Evolutionary conservation across 2,113 vertebrate genomes (phyloP).

Genomic region (Platysternon megacephalum): DNA sequence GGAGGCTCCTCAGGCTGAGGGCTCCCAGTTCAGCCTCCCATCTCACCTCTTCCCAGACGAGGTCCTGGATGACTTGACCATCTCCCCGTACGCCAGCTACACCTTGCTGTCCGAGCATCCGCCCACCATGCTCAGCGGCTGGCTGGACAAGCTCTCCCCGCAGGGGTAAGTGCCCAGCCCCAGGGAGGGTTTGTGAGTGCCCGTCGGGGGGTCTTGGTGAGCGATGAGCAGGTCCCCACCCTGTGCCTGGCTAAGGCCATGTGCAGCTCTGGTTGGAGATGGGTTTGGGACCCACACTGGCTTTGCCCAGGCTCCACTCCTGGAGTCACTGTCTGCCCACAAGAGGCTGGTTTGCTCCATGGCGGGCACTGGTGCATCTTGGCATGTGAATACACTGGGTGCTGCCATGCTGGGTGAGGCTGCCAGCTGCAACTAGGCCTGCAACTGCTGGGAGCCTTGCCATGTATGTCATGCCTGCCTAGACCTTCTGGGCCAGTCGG

Average conservation of each 20-base stretch:
- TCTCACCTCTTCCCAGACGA: slow-evolving; percentile 76
- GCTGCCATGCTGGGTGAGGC: not conserved
- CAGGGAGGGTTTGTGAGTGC: not conserved
- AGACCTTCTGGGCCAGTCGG: not conserved
- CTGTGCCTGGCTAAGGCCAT: not conserved
- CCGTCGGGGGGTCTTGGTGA: not conserved
- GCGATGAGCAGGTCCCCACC: not conserved
- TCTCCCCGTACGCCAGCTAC: slow-evolving; percentile 97
- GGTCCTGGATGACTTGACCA: slow-evolving; percentile 88
- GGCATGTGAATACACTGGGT: not conserved
- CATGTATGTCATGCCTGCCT: too few relatives aligned
- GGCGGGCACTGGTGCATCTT: not conserved
- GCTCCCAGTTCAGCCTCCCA: slow-evolving; percentile 73
- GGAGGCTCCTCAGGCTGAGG: slow-evolving; percentile 70
- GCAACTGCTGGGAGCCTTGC: not conserved
- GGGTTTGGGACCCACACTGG: accelerated
- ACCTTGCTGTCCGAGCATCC: slow-evolving; percentile 85
- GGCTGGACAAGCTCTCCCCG: slow-evolving; percentile 98
- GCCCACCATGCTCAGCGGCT: slow-evolving; percentile 87
- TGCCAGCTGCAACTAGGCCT: not conserved
- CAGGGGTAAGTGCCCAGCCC: slow-evolving; percentile 84
- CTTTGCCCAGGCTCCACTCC: not conserved
- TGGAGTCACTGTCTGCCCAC: not conserved
- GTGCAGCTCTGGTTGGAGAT: not conserved
- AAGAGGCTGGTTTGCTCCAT: not conserved